These are phyloP conservation scores for Euplexia lucipara DNA, from an alignment of 2,888 invertebrate species.

Conservation along the genomic window DNA sequence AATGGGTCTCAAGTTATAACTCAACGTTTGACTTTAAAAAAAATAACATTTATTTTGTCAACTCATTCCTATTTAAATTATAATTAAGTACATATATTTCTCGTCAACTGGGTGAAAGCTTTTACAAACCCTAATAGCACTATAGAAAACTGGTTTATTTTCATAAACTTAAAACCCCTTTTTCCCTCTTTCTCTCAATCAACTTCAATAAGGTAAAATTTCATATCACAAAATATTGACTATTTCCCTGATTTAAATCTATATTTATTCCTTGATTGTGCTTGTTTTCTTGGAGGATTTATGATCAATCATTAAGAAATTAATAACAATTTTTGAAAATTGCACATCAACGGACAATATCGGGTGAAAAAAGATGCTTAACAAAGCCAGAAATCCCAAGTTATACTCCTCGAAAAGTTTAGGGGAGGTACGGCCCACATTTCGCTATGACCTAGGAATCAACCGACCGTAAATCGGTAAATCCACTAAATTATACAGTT, in stretches of 20 bases:
- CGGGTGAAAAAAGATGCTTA: too few species aligned
- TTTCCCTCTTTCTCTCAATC: background rate
- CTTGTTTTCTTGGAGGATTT: background rate
- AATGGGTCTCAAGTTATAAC: background rate
- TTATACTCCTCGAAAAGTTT: too few species aligned
- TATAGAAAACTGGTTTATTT: background rate
- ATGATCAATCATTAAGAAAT: background rate
- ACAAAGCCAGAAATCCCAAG: too few species aligned
- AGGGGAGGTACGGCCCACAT: too few species aligned
- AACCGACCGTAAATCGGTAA: too few species aligned
- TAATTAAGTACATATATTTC: constrained; percentile 6
- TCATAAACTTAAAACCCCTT: background rate
- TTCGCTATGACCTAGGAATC: too few species aligned
- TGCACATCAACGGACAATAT: background rate
- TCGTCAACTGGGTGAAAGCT: constrained; percentile 16
- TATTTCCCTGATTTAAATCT: background rate
- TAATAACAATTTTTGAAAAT: background rate
- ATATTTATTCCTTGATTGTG: background rate
- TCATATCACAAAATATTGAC: constrained; percentile 6
- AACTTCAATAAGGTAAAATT: background rate
- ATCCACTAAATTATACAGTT: too few species aligned
- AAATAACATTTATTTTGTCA: background rate
- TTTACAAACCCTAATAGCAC: background rate
- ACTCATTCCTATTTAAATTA: background rate
- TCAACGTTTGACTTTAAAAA: background rate